Conservation (phyloP, 2,797 vertebrate genomes). For the Acanthiza pusilla region DNA sequence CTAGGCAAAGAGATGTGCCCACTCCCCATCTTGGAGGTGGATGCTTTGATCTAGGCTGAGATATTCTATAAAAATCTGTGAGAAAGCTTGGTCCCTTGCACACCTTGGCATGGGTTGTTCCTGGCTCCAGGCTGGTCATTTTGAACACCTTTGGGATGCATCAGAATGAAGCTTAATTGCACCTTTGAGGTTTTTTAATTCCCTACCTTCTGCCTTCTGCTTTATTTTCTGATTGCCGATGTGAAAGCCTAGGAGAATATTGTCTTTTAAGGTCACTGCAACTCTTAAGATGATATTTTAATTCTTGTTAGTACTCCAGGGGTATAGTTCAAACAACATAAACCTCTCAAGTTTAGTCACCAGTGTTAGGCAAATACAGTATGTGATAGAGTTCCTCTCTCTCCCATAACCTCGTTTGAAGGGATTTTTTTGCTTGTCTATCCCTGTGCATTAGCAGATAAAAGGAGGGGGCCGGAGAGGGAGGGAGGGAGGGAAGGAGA, state of each 20-base stretch:
- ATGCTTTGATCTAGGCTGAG: neutral
- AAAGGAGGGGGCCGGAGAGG: neutral
- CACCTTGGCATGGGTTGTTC: neutral
- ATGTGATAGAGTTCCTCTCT: neutral
- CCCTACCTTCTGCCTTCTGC: neutral
- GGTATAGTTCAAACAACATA: constrained; percentile 3
- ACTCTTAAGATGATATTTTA: neutral
- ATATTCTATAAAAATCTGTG: neutral
- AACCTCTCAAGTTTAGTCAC: constrained; percentile 20
- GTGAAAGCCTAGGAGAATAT: neutral
- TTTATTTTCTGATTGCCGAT: neutral
- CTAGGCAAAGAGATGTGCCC: neutral
- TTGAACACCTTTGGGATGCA: neutral
- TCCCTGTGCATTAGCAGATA: neutral
- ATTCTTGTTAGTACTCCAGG: neutral
- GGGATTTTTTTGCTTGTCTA: constrained; percentile 46
- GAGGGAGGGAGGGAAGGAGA: neutral
- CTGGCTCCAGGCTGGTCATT: neutral
- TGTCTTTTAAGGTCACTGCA: neutral
- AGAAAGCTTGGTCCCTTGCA: neutral
- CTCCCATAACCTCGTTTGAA: constrained; percentile 39
- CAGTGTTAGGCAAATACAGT: constrained; percentile 4
- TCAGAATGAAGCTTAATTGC: neutral
- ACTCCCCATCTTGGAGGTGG: neutral
- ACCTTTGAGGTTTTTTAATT: neutral